phyloP scores from a whole-genome alignment of 2,888 invertebrate species.

The Xylocampa areola region DNA sequence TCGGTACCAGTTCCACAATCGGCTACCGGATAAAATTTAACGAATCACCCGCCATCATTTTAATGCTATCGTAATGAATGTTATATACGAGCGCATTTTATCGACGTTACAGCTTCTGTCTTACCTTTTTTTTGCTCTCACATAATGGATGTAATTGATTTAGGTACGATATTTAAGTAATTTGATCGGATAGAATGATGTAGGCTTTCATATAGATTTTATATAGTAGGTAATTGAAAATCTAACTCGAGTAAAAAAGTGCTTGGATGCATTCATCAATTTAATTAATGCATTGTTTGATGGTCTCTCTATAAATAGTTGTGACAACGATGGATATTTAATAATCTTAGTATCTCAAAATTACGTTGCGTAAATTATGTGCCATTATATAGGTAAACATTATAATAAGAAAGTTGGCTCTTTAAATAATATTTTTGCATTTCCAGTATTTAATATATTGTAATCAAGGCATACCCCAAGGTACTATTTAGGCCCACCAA shows the following conservation, averaged over 20 bases:
- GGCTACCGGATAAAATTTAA: conserved; percentile 71
- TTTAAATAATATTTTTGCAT: too few species aligned
- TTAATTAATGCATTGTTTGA: too few species aligned
- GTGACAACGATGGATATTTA: too few species aligned
- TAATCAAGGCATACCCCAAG: too few species aligned
- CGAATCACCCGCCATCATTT: conserved; percentile 71
- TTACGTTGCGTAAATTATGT: too few species aligned
- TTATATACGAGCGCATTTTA: conserved; percentile 65
- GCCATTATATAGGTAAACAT: too few species aligned
- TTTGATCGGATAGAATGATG: conserved; percentile 32
- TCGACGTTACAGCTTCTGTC: conserved; percentile 58
- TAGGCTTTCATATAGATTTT: not conserved
- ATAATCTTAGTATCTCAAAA: too few species aligned
- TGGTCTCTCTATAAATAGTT: too few species aligned
- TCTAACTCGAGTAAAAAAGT: too few species aligned
- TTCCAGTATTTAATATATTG: too few species aligned
- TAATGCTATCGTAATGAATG: conserved; percentile 69
- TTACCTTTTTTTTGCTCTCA: conserved; percentile 48
- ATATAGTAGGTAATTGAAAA: not conserved
- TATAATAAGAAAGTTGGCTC: too few species aligned
- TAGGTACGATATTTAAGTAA: conserved; percentile 37
- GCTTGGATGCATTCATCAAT: not conserved
- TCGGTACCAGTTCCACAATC: conserved; percentile 58
- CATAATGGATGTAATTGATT: conserved; percentile 52
- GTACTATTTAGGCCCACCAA: too few species aligned